Percentiles rank a stretch among this genome's conserved stretches.
phyloP scores from a whole-genome alignment of 1,140 invertebrate species.

The Anadara kagoshimensis region DNA sequence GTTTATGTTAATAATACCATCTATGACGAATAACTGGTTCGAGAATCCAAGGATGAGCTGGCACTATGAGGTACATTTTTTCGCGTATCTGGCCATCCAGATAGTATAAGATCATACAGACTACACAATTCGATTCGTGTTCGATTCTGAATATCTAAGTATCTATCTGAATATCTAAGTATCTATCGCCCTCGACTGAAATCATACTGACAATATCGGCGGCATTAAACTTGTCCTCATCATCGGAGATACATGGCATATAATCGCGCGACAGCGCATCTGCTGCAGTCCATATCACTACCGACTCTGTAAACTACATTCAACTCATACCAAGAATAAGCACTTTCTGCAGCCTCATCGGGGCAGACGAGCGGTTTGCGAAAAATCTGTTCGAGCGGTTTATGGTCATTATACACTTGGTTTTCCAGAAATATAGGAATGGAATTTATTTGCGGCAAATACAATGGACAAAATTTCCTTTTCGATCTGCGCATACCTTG shows the following conservation, averaged over 20 bases:
- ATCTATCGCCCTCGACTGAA: conserved; percentile 4
- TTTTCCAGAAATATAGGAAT: conserved; percentile 4
- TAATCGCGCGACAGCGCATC: conserved; percentile 54
- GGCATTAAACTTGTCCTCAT: conserved; percentile 1
- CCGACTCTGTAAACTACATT: conserved; percentile 64
- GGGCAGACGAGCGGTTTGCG: conserved; percentile 62
- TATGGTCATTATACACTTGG: conserved; percentile 42
- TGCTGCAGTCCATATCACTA: conserved; percentile 70
- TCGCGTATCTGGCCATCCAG: conserved; percentile 18
- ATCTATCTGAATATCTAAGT: background rate
- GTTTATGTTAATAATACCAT: conserved; percentile 31
- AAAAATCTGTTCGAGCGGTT: conserved; percentile 69
- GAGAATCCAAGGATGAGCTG: conserved; percentile 24
- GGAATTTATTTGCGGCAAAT: conserved; percentile 60
- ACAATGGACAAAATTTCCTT: conserved; percentile 69
- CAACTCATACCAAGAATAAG: conserved; percentile 71
- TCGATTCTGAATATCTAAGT: conserved; percentile 3
- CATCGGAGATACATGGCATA: background rate
- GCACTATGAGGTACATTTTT: background rate
- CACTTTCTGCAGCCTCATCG: conserved; percentile 71
- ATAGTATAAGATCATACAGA: background rate
- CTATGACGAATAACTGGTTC: conserved; percentile 35
- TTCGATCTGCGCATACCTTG: conserved; percentile 72
- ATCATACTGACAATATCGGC: background rate
- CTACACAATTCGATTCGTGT: background rate